A percentile compares a stretch with the other conserved stretches of the same genome.
These are phyloP conservation scores for Salmo trutta DNA, from an alignment of 2,797 vertebrate genomes.

Conservation along the genomic window DNA sequence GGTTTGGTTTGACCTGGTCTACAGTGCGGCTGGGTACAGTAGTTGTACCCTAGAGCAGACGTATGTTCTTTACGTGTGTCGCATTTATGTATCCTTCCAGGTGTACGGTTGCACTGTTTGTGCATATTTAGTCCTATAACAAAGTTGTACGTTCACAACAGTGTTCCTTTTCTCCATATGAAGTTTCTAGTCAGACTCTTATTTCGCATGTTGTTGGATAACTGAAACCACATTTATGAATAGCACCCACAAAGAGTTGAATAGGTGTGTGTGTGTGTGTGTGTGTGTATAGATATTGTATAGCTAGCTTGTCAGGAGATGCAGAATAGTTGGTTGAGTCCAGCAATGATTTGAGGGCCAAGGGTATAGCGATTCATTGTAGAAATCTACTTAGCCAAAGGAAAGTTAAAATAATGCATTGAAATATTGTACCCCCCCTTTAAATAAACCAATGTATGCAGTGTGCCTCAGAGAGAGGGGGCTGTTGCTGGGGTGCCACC, in stretches of 20 bases:
- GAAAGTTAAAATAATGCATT: too few species aligned
- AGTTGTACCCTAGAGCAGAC: conserved; percentile 25
- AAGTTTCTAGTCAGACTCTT: neutral
- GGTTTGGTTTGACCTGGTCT: conserved; percentile 22
- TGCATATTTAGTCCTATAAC: neutral
- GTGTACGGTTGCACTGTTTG: conserved; percentile 26
- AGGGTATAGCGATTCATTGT: neutral
- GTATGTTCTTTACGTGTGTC: conserved; percentile 32
- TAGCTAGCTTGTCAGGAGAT: neutral
- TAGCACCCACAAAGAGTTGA: conserved; percentile 3
- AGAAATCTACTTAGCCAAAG: neutral
- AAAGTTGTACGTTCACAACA: conserved; percentile 20
- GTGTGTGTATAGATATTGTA: neutral
- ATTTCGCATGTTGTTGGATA: conserved; percentile 11
- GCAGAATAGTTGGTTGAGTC: neutral
- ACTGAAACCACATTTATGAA: neutral
- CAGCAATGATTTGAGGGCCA: conserved; percentile 1
- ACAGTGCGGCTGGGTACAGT: conserved; percentile 5
- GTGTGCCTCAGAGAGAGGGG: neutral
- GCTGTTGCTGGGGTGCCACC: too few species aligned
- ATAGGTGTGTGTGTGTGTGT: conserved; percentile 9
- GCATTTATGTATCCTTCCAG: conserved; percentile 42
- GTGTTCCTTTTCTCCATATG: neutral
- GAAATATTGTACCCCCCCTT: too few species aligned
- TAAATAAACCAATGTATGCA: too few species aligned